These are phyloP conservation scores for Zelleria hepariella DNA, from an alignment of 2,888 invertebrate genomes.

Conservation along the genomic window DNA sequence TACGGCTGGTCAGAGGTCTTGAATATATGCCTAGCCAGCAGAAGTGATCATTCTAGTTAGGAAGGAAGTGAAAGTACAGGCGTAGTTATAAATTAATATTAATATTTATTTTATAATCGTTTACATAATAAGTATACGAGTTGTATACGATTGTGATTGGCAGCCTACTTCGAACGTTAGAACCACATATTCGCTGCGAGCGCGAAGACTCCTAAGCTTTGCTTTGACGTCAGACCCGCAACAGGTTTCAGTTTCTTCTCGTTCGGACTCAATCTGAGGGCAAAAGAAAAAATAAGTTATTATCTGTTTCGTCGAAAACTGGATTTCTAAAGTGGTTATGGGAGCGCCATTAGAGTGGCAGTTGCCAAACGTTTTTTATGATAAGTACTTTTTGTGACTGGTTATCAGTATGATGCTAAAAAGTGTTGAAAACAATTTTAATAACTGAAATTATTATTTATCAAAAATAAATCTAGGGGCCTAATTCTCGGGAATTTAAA, in stretches of 20 bases:
- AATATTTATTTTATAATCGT: neutral
- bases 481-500: too few species aligned
- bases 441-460: too few species aligned
- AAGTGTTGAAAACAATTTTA: too few species aligned
- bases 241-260: neutral
- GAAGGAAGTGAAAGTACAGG: neutral
- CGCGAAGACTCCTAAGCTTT: neutral
- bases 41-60: neutral
- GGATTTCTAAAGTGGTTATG: neutral
- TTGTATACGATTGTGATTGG: neutral
- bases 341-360: neutral
- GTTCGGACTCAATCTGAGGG: slow-evolving; percentile 4
- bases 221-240: neutral
- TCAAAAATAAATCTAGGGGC: too few species aligned
- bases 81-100: neutral
- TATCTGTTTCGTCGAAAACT: neutral
- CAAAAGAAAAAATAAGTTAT: slow-evolving; percentile 4
- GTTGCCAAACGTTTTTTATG: neutral
- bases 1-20: too few species aligned
- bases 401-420: too few species aligned
- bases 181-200: neutral
- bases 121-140: neutral
- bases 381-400: too few species aligned
- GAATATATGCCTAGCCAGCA: too few species aligned
- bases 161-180: neutral